Conservation (phyloP, 2,888 invertebrate genomes). For the Cheilosia grossa region DNA sequence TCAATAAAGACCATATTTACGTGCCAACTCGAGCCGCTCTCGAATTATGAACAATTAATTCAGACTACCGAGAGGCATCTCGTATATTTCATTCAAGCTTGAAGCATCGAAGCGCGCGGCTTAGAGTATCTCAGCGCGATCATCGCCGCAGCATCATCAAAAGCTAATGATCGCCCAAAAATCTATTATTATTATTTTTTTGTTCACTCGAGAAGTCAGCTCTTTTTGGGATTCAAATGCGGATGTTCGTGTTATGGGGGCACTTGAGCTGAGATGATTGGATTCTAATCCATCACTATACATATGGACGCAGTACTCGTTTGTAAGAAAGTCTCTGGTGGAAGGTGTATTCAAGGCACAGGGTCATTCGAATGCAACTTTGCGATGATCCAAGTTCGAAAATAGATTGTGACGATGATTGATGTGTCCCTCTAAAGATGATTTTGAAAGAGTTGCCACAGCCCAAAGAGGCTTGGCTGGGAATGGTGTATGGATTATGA, state of each 20-base stretch:
- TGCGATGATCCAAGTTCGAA: neutral
- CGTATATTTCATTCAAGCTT: neutral
- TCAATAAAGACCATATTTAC: neutral
- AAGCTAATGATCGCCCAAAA: slow-evolving; percentile 4
- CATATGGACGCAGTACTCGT: neutral
- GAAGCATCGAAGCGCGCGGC: neutral
- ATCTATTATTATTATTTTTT: neutral
- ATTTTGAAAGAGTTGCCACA: neutral
- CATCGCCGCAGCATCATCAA: neutral
- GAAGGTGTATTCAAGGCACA: neutral
- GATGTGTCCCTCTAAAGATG: neutral
- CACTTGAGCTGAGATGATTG: neutral
- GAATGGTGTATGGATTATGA: too few relatives aligned
- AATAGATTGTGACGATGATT: neutral
- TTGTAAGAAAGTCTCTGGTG: too few relatives aligned
- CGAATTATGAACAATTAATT: slow-evolving; percentile 5
- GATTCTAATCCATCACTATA: slow-evolving; percentile 9
- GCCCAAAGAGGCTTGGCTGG: too few relatives aligned
- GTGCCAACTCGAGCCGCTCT: neutral
- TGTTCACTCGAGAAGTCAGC: neutral
- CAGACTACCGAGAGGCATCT: neutral
- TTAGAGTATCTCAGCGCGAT: neutral
- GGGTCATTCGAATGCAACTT: slow-evolving; percentile 4
- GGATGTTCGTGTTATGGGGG: slow-evolving; percentile 4
- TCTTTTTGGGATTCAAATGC: neutral